A percentile compares a stretch with the other conserved stretches of the same genome.
Evolutionary conservation across 2,888 invertebrate species (phyloP).

Genomic region (Leptarthrus brevirostris): DNA sequence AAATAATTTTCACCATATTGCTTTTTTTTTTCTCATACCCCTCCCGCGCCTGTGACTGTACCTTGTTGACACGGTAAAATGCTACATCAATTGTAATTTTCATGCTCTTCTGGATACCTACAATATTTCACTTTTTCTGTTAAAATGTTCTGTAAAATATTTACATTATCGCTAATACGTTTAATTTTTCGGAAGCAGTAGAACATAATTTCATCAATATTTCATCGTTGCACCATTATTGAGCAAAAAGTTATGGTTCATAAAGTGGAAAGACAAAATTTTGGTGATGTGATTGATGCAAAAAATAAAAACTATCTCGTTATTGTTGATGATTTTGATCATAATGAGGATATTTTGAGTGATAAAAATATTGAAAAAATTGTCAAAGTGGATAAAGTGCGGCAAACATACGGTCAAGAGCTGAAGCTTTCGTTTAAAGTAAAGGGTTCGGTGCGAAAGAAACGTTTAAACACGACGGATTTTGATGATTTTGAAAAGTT

Average conservation of each 20-base stretch:
- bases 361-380: neutral
- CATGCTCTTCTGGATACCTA: too few species aligned
- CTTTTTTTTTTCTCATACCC: too few species aligned
- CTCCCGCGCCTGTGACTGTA: too few species aligned
- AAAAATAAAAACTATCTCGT: neutral
- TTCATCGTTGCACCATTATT: too few species aligned
- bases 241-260: conserved; percentile 3
- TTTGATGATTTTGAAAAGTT: conserved; percentile 23
- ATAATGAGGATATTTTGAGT: neutral
- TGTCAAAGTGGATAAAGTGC: neutral
- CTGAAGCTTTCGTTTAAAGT: neutral
- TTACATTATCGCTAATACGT: too few species aligned
- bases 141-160: too few species aligned
- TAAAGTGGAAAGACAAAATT: conserved; percentile 1
- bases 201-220: too few species aligned
- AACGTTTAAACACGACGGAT: neutral
- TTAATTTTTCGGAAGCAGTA: too few species aligned
- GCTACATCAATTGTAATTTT: too few species aligned
- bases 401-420: neutral
- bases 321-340: neutral
- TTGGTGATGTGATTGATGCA: neutral
- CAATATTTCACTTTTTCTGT: too few species aligned
- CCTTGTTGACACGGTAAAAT: too few species aligned
- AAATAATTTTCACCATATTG: too few species aligned
- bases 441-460: neutral